Conservation (phyloP, 1,140 invertebrate species). For the Papilio polyxenes region DNA sequence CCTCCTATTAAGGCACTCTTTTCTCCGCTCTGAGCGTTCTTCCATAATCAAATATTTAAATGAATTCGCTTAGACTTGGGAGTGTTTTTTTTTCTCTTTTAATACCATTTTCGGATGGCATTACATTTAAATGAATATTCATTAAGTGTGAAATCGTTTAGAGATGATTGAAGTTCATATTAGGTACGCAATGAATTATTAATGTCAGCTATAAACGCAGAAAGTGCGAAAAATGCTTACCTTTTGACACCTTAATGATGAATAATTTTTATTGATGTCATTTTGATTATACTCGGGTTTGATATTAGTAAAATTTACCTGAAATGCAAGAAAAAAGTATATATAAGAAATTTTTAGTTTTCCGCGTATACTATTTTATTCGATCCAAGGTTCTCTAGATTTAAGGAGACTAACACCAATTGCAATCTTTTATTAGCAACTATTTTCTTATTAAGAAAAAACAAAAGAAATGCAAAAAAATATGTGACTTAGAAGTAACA, state of each 20-base stretch:
- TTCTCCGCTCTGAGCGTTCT: slow-evolving; percentile 53
- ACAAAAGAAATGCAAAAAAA: slow-evolving; percentile 6
- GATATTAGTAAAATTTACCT: slow-evolving; percentile 2
- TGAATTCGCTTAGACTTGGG: slow-evolving; percentile 64
- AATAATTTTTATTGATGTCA: not conserved
- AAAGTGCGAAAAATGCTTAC: not conserved
- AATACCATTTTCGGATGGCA: slow-evolving; percentile 74
- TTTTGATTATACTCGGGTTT: not conserved
- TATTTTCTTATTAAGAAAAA: not conserved
- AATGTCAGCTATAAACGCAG: slow-evolving; percentile 47
- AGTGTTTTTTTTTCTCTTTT: slow-evolving; percentile 71
- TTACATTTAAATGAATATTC: slow-evolving; percentile 78
- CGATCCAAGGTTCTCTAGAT: too few relatives aligned
- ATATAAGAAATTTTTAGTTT: not conserved
- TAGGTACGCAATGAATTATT: slow-evolving; percentile 71
- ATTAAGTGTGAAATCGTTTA: slow-evolving; percentile 76
- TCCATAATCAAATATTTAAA: slow-evolving; percentile 77
- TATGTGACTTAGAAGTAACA: not conserved
- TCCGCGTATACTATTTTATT: too few relatives aligned
- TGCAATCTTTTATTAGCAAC: too few relatives aligned
- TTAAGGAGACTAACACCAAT: too few relatives aligned
- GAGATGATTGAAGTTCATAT: slow-evolving; percentile 77
- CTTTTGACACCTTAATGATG: not conserved
- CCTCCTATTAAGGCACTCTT: slow-evolving; percentile 62
- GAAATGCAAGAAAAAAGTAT: not conserved